Evolutionary conservation across 2,888 invertebrate species (phyloP).

Genomic region (Orthosia gracilis): DNA sequence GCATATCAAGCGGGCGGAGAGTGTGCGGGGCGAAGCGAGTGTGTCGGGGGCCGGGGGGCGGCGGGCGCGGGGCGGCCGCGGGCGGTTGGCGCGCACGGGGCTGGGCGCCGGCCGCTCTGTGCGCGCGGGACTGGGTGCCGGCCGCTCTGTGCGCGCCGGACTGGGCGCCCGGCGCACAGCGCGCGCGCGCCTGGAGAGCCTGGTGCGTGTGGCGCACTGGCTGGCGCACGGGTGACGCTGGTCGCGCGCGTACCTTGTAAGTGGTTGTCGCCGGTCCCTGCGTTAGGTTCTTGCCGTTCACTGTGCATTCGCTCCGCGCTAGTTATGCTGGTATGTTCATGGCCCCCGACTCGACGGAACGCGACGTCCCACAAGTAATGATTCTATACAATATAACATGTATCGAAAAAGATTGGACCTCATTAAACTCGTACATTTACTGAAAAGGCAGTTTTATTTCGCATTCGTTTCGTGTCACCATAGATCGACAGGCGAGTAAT

Average conservation of each 20-base stretch:
- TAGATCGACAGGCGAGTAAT: constrained; percentile 74
- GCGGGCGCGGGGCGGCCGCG: constrained; percentile 26
- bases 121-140: constrained; percentile 2
- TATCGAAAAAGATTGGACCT: constrained; percentile 86
- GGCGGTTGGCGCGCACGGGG: constrained; percentile 27
- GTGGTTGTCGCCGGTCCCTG: constrained; percentile 56
- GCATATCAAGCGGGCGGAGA: constrained; percentile 75
- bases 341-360: constrained; percentile 72
- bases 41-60: constrained; percentile 38
- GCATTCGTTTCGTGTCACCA: constrained; percentile 70
- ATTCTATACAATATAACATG: constrained; percentile 64
- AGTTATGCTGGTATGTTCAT: constrained; percentile 89
- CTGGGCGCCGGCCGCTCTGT: constrained; percentile 29
- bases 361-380: constrained; percentile 38
- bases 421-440: constrained; percentile 88
- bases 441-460: constrained; percentile 87
- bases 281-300: constrained; percentile 69
- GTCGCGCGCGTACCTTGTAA: constrained; percentile 43
- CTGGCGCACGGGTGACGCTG: constrained; percentile 53
- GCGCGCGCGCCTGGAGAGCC: constrained; percentile 32
- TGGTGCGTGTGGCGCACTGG: constrained; percentile 51
- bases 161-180: constrained; percentile 36
- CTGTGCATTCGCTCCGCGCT: constrained; percentile 69
- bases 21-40: constrained; percentile 46
- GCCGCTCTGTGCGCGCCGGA: constrained; percentile 39